Base-by-base conservation (phyloP, 2,797 vertebrate genomes). In the Neopelma chrysocephalum region DNA sequence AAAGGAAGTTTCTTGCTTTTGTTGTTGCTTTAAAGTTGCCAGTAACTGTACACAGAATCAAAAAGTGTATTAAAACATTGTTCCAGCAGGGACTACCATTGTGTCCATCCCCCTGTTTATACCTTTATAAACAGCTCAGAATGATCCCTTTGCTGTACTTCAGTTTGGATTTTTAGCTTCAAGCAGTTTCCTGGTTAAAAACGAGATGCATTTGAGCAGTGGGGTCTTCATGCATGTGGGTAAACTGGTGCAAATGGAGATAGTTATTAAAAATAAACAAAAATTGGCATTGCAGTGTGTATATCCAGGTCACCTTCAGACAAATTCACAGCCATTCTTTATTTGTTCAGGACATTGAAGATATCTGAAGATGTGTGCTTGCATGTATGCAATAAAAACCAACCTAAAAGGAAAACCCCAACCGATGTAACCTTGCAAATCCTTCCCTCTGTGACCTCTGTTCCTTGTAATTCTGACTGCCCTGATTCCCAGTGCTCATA, bases 401-500 rank as follows among this genome's bases (percentile, higher is more conserved):
- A 19, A 43, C 11, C 6, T 40, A 18, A 58, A 82, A 69, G 32
- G 17, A 31, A 79, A 45, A 7, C 9, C 7, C 10, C 23, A 38
- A 1, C 34, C 7, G 3, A 17, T 15, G n/a, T 62, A 75, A 64
- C 80, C 66, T 70, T 82, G 89, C 66, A 60, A 60, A 15, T 93
- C 79, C 93, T 89, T 54, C 81, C 50, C 71, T 70, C 27, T 42
- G 42, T 89, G 81, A 96, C 80, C 93, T 89, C 64, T 40, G 54
- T 40, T 90, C n/a, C 26, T 89, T 1, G 32, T 70, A 87, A 91
- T 83, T 56, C 79, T 79, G 83, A 50, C 66, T 64, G 69, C 78
- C 80, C 48, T 50, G 45, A 75, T 94, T 96, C 93, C 96, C 87
- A 92, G 6, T 36, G 86, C 77, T 96, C 94, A 87, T 96, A 94